A percentile compares a stretch with the other conserved stretches of the same genome.
Conservation (phyloP, 2,113 vertebrate species). For the Strix uralensis region DNA sequence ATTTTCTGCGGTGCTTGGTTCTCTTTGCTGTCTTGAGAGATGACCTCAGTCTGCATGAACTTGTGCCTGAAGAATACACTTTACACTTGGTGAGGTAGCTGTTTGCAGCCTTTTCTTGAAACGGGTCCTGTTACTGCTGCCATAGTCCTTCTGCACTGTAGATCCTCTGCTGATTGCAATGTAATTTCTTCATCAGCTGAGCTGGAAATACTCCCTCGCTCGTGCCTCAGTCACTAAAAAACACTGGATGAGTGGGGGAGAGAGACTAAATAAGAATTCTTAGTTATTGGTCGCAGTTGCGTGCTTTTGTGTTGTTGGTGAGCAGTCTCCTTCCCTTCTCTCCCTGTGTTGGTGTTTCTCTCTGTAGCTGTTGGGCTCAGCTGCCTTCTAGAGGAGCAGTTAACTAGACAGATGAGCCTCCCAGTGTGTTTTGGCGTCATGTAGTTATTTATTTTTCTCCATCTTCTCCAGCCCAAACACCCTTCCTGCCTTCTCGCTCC, state of each 20-base stretch:
- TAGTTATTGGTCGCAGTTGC: background rate
- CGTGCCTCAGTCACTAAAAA: background rate
- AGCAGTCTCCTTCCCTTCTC: background rate
- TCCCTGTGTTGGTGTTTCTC: background rate
- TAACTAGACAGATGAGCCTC: background rate
- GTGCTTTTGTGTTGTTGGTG: accelerated
- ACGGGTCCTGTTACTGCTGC: background rate
- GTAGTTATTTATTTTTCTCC: background rate
- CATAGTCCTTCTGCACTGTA: background rate
- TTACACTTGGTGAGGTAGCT: background rate
- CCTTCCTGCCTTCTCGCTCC: background rate
- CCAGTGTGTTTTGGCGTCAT: background rate
- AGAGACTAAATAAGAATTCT: background rate
- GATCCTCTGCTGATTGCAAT: background rate
- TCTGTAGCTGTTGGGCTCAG: background rate
- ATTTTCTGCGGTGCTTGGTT: background rate
- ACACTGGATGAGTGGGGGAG: background rate
- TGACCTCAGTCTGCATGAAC: background rate
- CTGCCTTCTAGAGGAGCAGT: background rate
- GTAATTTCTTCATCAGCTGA: background rate
- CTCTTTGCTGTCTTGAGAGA: background rate
- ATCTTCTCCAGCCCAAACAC: background rate
- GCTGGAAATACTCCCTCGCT: background rate
- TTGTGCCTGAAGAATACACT: background rate
- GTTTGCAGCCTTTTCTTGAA: background rate